These are phyloP conservation scores for Hylaeus volcanicus DNA, from an alignment of 1,140 invertebrate genomes.

Conservation along the genomic window DNA sequence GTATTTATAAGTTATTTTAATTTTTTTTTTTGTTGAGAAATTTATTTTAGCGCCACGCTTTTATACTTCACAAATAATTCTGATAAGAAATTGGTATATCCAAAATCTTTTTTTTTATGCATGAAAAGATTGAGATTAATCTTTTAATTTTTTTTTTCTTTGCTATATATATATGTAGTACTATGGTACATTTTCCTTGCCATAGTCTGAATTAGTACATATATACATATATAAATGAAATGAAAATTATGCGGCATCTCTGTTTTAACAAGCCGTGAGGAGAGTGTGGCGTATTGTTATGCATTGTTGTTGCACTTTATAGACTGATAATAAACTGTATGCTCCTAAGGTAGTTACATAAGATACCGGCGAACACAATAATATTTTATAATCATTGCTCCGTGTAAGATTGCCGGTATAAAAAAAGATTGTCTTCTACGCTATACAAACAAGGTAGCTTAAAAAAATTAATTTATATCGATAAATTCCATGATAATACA, in stretches of 20 bases:
- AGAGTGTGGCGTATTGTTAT: constrained; percentile 72
- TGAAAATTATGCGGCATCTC: constrained; percentile 11
- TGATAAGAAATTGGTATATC: constrained; percentile 24
- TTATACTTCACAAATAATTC: constrained; percentile 56
- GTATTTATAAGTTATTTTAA: constrained; percentile 68
- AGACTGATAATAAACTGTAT: constrained; percentile 63
- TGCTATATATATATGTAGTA: constrained; percentile 29
- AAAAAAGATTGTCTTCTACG: constrained; percentile 3
- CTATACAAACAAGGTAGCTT: background rate
- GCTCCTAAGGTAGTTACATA: constrained; percentile 31
- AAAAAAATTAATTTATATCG: background rate
- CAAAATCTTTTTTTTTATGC: constrained; percentile 9
- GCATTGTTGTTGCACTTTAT: constrained; percentile 68
- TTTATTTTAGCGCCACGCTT: constrained; percentile 71
- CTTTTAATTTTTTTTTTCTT: constrained; percentile 39
- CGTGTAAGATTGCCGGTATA: constrained; percentile 7
- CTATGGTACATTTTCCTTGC: constrained; percentile 13
- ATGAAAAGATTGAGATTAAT: constrained; percentile 33
- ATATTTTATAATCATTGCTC: background rate
- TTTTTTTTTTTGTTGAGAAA: constrained; percentile 68
- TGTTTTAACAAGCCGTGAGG: constrained; percentile 38
- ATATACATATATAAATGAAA: constrained; percentile 14
- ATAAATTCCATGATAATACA: constrained; percentile 1
- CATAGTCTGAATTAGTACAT: constrained; percentile 24
- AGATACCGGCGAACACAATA: constrained; percentile 2